Percentiles rank a stretch among this genome's conserved stretches.
Conservation (phyloP, 2,888 invertebrate genomes). For the Beris chalybata region DNA sequence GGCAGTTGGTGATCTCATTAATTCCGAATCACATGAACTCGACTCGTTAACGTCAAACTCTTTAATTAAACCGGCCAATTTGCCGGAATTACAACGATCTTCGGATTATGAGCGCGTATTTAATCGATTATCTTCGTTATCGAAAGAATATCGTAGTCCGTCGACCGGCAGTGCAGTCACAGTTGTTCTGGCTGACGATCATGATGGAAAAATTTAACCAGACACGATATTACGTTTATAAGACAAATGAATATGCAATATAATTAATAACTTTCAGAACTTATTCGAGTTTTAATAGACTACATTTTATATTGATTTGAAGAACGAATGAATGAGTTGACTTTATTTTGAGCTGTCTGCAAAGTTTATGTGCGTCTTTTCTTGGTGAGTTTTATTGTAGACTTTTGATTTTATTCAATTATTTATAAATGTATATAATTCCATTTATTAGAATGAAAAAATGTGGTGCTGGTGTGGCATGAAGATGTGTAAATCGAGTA, state of each 20-base stretch:
- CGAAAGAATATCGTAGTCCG: conserved; percentile 57
- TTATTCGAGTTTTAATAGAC: background rate
- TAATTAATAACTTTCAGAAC: background rate
- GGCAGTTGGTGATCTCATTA: conserved; percentile 53
- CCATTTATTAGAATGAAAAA: too few species aligned
- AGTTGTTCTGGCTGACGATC: conserved; percentile 65
- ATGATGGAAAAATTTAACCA: conserved; percentile 23
- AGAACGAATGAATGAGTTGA: too few species aligned
- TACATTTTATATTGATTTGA: too few species aligned
- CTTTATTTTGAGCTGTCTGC: too few species aligned
- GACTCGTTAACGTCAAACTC: conserved; percentile 55
- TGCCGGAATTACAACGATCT: conserved; percentile 48
- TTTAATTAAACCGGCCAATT: conserved; percentile 50
- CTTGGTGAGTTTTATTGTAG: too few species aligned
- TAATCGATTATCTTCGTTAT: conserved; percentile 41
- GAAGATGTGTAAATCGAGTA: too few species aligned
- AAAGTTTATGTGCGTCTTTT: too few species aligned
- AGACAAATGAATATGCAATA: background rate
- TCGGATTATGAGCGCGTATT: conserved; percentile 47
- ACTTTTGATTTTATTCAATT: too few species aligned
- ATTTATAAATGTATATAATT: too few species aligned
- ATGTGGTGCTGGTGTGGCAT: too few species aligned
- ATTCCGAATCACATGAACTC: conserved; percentile 55
- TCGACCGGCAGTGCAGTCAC: conserved; percentile 68
- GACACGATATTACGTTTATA: conserved; percentile 3